These are phyloP conservation scores for Melieria crassipennis DNA, from an alignment of 2,888 invertebrate genomes.

Conservation along the genomic window DNA sequence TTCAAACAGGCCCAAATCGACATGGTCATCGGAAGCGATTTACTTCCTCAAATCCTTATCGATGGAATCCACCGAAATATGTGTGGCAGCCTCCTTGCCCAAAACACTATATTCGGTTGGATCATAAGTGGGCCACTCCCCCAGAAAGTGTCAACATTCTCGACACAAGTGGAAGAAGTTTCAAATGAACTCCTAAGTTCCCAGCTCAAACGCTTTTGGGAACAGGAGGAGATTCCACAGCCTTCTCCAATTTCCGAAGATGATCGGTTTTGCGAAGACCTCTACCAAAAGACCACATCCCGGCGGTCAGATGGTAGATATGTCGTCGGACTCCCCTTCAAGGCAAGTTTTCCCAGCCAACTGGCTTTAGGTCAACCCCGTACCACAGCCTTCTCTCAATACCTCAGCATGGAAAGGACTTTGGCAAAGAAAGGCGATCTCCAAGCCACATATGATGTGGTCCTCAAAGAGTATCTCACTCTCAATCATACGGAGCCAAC, in stretches of 20 bases:
- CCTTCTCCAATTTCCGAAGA: not conserved
- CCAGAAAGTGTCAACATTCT: constrained; percentile 14
- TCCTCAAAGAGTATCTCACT: constrained; percentile 27
- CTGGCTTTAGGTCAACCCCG: constrained; percentile 10
- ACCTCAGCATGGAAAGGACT: constrained; percentile 1
- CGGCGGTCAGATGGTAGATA: constrained; percentile 18
- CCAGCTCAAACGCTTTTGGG: constrained; percentile 21
- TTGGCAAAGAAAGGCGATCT: not conserved
- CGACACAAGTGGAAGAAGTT: constrained; percentile 9
- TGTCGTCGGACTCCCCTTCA: constrained; percentile 24
- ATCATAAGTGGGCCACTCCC: constrained; percentile 23
- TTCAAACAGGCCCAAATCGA: constrained; percentile 9
- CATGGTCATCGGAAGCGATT: constrained; percentile 26
- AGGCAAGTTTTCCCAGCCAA: constrained; percentile 12
- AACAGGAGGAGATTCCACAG: constrained; percentile 11
- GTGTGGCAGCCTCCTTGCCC: constrained; percentile 14
- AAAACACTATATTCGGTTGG: constrained; percentile 27
- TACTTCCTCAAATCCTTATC: constrained; percentile 14
- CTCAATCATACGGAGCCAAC: constrained; percentile 30
- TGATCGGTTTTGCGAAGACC: constrained; percentile 14
- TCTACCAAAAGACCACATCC: constrained; percentile 14
- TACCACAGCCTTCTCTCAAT: not conserved
- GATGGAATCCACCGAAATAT: constrained; percentile 11
- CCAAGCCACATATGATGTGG: not conserved
- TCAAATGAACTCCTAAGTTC: not conserved